Conservation (phyloP, 2,113 vertebrate genomes). For the Bubo scandiacus region DNA sequence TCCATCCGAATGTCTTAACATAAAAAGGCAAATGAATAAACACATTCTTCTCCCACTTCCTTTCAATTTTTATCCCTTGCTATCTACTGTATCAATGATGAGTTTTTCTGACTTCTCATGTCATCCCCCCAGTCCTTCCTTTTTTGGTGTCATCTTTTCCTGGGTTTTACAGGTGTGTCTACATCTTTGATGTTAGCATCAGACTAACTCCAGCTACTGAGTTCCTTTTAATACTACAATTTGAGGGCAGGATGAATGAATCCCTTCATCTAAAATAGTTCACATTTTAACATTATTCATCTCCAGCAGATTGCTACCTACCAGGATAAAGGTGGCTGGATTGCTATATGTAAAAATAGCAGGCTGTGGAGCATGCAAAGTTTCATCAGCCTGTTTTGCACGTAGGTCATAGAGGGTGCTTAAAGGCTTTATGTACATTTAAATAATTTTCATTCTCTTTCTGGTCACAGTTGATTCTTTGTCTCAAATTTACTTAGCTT, state of each 20-base stretch:
- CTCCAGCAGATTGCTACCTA: not conserved
- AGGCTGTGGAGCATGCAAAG: not conserved
- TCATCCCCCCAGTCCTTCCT: not conserved
- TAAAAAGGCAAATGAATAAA: not conserved
- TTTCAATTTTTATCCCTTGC: not conserved
- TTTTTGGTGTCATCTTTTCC: not conserved
- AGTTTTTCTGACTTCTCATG: not conserved
- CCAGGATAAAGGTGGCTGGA: not conserved
- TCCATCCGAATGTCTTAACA: not conserved
- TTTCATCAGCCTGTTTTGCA: not conserved
- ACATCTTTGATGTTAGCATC: not conserved
- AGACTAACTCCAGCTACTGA: not conserved
- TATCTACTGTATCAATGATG: not conserved
- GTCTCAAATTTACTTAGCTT: not conserved
- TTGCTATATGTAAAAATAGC: not conserved
- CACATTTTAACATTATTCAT: not conserved
- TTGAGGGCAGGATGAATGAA: not conserved
- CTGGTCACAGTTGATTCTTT: not conserved
- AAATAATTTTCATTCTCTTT: not conserved
- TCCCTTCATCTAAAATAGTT: not conserved
- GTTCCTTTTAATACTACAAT: not conserved
- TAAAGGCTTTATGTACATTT: not conserved
- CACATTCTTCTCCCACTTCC: fast-evolving
- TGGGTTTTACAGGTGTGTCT: not conserved
- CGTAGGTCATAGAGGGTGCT: not conserved